Percentiles rank a stretch among this genome's conserved stretches.
phyloP scores from a whole-genome alignment of 2,888 invertebrate species.

The Zygaena filipendulae region DNA sequence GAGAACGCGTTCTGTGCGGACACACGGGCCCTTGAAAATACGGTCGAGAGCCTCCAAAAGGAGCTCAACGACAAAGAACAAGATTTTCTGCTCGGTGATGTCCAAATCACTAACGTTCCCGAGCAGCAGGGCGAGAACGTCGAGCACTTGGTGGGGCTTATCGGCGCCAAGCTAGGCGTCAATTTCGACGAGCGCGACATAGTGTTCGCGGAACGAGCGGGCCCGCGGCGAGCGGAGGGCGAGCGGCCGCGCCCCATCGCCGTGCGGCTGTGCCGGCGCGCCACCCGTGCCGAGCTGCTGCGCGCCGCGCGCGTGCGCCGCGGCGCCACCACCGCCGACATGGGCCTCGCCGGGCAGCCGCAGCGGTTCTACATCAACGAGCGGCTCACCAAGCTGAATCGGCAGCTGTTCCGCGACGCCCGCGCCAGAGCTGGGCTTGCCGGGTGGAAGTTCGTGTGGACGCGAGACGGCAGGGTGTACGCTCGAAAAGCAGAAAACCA shows the following conservation, averaged over 20 bases:
- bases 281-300: neutral
- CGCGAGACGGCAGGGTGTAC: neutral
- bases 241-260: too few species aligned
- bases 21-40: too few species aligned
- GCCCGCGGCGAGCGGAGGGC: neutral
- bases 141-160: too few species aligned
- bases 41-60: too few species aligned
- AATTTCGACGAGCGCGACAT: too few species aligned
- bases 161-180: too few species aligned
- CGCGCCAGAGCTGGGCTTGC: conserved; percentile 2
- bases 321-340: conserved; percentile 1
- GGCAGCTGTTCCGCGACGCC: conserved; percentile 9
- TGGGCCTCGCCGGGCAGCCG: conserved; percentile 1
- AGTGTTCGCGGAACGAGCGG: neutral
- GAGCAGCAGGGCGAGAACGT: too few species aligned
- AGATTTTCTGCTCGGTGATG: too few species aligned
- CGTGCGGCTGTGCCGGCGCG: too few species aligned
- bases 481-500: neutral
- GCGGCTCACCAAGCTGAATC: conserved; percentile 10
- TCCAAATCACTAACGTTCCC: too few species aligned
- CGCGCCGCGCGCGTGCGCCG: conserved; percentile 3
- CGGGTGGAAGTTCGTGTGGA: conserved; percentile 1
- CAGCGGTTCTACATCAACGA: conserved; percentile 12
- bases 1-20: too few species aligned
- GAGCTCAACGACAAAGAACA: too few species aligned